A percentile compares a stretch with the other conserved stretches of the same genome.
phyloP scores from a whole-genome alignment of 2,797 vertebrate species.

The Miichthys miiuy region DNA sequence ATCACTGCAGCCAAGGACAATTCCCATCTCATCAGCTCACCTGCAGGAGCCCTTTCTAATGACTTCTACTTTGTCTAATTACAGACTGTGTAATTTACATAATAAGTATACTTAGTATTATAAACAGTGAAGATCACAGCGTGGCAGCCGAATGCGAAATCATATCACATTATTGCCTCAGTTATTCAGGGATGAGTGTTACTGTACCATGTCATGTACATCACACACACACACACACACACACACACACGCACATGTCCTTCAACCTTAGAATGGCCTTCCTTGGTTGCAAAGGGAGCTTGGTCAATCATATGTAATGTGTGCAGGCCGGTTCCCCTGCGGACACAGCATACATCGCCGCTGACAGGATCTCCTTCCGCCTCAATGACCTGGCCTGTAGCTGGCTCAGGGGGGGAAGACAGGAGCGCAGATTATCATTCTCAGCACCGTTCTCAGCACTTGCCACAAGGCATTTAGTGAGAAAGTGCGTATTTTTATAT shows the following conservation, averaged over 20 bases:
- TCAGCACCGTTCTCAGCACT: slow-evolving; percentile 38
- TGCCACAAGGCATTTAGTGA: slow-evolving; percentile 31
- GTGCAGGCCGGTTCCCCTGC: slow-evolving; percentile 40
- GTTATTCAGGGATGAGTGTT: slow-evolving; percentile 21
- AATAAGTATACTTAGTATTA: slow-evolving; percentile 75
- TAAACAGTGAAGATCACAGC: slow-evolving; percentile 68
- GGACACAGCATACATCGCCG: slow-evolving; percentile 54
- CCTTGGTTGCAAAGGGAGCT: slow-evolving; percentile 42
- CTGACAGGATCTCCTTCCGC: slow-evolving; percentile 69
- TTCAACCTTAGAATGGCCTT: slow-evolving; percentile 34
- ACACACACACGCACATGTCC: not conserved
- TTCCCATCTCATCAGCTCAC: slow-evolving; percentile 77
- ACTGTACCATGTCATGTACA: slow-evolving; percentile 11
- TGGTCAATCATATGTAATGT: slow-evolving; percentile 41
- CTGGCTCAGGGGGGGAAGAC: slow-evolving; percentile 49
- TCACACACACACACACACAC: slow-evolving; percentile 26
- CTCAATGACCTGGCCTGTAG: slow-evolving; percentile 61
- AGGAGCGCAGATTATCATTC: slow-evolving; percentile 65
- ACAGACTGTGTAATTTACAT: slow-evolving; percentile 77
- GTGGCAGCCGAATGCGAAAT: slow-evolving; percentile 46
- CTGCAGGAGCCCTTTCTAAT: slow-evolving; percentile 78
- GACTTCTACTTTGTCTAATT: slow-evolving; percentile 77
- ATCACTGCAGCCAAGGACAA: slow-evolving; percentile 60
- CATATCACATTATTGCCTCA: slow-evolving; percentile 47
- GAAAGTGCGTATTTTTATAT: slow-evolving; percentile 47